Conservation (phyloP, 2,113 vertebrate genomes). For the Zapus hudsonius region DNA sequence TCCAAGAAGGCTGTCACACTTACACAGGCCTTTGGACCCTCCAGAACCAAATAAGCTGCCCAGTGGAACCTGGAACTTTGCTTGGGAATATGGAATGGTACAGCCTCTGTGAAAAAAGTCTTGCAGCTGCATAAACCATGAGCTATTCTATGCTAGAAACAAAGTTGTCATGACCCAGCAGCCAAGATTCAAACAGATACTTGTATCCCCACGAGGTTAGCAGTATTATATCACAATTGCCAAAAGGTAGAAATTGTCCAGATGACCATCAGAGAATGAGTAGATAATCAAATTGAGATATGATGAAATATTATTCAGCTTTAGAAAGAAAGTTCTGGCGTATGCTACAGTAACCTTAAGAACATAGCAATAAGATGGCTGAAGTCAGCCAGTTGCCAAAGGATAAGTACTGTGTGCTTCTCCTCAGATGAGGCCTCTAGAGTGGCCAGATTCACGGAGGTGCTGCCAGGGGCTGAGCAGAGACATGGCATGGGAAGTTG, state of each 20-base stretch:
- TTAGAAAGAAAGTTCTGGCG: not conserved
- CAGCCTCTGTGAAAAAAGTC: not conserved
- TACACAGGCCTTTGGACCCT: too few species aligned
- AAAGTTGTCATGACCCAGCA: not conserved
- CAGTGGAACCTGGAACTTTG: too few species aligned
- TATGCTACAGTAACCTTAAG: not conserved
- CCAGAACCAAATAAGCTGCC: too few species aligned
- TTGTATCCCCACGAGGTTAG: too few species aligned
- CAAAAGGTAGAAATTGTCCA: not conserved
- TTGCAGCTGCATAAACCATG: not conserved
- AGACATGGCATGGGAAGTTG: rapidly evolving
- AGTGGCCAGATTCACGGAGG: not conserved
- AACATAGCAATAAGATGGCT: not conserved
- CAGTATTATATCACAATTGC: not conserved
- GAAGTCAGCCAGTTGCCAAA: not conserved
- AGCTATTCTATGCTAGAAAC: not conserved
- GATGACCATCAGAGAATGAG: not conserved
- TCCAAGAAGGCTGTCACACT: too few species aligned
- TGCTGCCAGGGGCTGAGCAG: not conserved
- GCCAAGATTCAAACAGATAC: too few species aligned
- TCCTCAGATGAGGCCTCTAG: not conserved
- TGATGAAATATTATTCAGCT: not conserved
- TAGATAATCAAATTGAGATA: not conserved
- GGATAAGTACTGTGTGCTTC: not conserved
- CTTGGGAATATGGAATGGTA: too few species aligned